Percentiles rank a stretch among this genome's conserved stretches.
These are phyloP conservation scores for Xenopus petersii DNA, from an alignment of 2,797 vertebrate species.

Conservation along the genomic window DNA sequence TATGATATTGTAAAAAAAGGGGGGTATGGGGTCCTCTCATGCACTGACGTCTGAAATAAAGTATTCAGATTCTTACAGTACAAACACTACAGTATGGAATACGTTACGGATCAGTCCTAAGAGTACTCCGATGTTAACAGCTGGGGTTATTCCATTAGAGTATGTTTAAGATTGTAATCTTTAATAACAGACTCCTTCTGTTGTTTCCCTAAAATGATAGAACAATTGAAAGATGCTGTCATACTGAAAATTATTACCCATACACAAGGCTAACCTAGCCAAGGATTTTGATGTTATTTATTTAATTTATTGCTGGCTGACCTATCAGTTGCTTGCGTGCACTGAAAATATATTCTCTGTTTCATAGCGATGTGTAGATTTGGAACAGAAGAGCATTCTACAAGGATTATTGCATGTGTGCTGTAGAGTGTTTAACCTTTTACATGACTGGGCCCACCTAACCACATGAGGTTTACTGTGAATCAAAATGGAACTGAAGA, in stretches of 20 bases:
- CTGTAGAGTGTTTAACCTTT: too few relatives aligned
- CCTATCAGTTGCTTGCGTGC: background rate
- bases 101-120: background rate
- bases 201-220: too few relatives aligned
- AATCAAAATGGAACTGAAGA: too few relatives aligned
- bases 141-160: background rate
- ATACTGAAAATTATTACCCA: background rate
- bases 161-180: background rate
- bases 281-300: background rate
- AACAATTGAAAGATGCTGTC: background rate
- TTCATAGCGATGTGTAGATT: background rate
- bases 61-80: slow-evolving; percentile 10
- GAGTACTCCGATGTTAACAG: background rate
- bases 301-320: background rate
- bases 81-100: background rate
- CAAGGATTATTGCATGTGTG: too few relatives aligned
- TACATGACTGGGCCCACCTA: too few relatives aligned
- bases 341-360: background rate
- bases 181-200: too few relatives aligned
- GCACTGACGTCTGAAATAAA: slow-evolving; percentile 45
- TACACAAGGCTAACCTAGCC: background rate
- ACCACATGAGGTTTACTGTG: too few relatives aligned
- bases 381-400: too few relatives aligned
- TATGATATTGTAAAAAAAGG: background rate
- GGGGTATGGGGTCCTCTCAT: slow-evolving; percentile 2